These are phyloP conservation scores for Lamellibrachia luymesi DNA, from an alignment of 1,140 invertebrate genomes.

Conservation along the genomic window DNA sequence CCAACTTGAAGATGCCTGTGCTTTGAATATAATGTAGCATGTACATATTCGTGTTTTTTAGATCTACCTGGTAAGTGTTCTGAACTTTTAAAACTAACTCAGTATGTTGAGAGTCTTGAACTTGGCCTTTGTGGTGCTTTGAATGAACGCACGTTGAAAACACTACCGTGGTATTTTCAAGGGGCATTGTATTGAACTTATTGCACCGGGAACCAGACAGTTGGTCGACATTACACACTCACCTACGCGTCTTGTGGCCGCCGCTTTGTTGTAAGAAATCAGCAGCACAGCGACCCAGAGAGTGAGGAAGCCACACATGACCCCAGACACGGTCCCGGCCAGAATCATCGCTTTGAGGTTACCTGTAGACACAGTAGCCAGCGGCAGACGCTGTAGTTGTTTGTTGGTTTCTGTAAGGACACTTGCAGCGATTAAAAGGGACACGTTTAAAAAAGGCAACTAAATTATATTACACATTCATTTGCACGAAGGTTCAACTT, in stretches of 20 bases:
- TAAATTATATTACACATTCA: background rate
- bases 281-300: background rate
- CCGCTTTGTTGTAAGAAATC: background rate
- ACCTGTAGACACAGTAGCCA: background rate
- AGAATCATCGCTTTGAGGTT: background rate
- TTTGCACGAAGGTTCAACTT: background rate
- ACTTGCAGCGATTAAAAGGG: background rate
- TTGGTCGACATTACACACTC: background rate
- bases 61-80: no score
- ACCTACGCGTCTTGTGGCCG: background rate
- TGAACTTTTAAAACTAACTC: no score
- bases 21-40: no score
- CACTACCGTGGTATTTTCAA: no score
- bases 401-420: background rate
- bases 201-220: no score
- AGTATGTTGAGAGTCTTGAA: no score
- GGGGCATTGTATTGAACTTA: no score
- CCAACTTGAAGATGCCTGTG: no score
- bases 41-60: no score
- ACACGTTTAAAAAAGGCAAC: background rate
- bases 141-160: no score
- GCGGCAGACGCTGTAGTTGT: background rate
- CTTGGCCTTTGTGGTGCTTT: no score
- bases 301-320: background rate
- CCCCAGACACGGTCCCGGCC: background rate